A percentile compares a stretch with the other conserved stretches of the same genome.
phyloP scores from a whole-genome alignment of 2,113 vertebrate species.

The Halichoeres trimaculatus region DNA sequence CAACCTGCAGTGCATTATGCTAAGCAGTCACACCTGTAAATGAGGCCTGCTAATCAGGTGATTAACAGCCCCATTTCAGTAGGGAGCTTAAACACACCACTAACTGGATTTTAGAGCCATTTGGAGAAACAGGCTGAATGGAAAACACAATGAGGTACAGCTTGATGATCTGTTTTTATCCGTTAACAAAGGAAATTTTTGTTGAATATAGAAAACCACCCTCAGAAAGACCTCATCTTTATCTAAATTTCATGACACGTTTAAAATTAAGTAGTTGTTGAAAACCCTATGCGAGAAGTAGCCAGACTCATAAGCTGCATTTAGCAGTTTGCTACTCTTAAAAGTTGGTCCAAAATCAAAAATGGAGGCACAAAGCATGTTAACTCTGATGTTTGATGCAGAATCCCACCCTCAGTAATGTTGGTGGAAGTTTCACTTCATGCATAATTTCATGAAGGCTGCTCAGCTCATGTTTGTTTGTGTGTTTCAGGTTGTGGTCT shows the following conservation, averaged over 20 bases:
- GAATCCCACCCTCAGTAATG: too few relatives aligned
- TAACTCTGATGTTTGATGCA: too few relatives aligned
- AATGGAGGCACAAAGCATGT: too few relatives aligned
- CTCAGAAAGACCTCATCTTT: too few relatives aligned
- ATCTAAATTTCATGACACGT: background rate
- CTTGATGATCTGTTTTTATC: background rate
- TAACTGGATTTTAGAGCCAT: background rate
- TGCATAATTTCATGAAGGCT: background rate
- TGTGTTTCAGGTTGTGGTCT: conserved; percentile 87
- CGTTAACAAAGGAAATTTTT: too few relatives aligned
- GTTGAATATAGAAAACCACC: background rate
- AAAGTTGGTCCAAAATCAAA: too few relatives aligned
- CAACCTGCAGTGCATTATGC: conserved; percentile 48
- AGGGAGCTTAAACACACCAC: background rate
- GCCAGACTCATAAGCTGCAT: too few relatives aligned
- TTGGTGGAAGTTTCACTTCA: background rate
- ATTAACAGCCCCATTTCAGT: conserved; percentile 27
- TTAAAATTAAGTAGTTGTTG: too few relatives aligned
- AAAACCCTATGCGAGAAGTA: too few relatives aligned
- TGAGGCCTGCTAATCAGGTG: conserved; percentile 47
- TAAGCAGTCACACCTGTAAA: conserved; percentile 69
- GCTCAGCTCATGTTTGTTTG: background rate
- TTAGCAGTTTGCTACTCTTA: too few relatives aligned
- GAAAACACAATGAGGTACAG: background rate
- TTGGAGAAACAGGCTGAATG: background rate